Conservation (phyloP, 2,113 vertebrate genomes). For the Sphaerodactylus townsendi region DNA sequence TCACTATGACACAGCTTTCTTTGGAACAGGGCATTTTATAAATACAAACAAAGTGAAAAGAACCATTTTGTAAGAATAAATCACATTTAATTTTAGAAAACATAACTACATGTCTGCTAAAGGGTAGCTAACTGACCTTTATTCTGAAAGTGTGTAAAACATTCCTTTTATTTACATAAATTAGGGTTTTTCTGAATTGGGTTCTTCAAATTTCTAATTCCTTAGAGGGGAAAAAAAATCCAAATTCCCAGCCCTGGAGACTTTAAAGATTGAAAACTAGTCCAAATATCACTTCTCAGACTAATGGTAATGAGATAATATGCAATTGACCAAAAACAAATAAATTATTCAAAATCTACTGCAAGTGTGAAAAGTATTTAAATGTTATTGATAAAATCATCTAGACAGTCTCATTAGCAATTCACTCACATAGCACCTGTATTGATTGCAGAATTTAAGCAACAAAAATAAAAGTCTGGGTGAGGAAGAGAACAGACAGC, state of each 20-base stretch:
- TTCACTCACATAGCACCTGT: constrained; percentile 81
- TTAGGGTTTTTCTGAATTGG: constrained; percentile 28
- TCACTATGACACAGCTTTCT: neutral
- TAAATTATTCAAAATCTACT: constrained; percentile 93
- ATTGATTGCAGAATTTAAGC: constrained; percentile 75
- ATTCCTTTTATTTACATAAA: neutral
- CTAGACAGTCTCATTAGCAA: constrained; percentile 82
- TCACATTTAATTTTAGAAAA: neutral
- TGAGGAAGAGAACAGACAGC: neutral
- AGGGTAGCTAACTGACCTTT: neutral
- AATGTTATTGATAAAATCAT: constrained; percentile 93
- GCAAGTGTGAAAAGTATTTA: constrained; percentile 93
- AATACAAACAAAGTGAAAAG: neutral
- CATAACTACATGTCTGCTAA: neutral
- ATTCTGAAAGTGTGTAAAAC: neutral
- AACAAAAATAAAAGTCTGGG: constrained; percentile 39
- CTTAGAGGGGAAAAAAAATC: constrained; percentile 10
- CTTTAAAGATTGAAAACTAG: constrained; percentile 60
- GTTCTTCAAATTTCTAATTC: neutral
- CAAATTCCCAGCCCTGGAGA: constrained; percentile 30
- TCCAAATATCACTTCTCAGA: constrained; percentile 77
- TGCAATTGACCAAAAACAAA: constrained; percentile 86
- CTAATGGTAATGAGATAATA: constrained; percentile 90
- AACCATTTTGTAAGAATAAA: neutral
- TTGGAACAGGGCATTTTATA: neutral